Base-by-base conservation (phyloP, 1,140 invertebrate genomes). In the Meloidogyne hapla region DNA sequence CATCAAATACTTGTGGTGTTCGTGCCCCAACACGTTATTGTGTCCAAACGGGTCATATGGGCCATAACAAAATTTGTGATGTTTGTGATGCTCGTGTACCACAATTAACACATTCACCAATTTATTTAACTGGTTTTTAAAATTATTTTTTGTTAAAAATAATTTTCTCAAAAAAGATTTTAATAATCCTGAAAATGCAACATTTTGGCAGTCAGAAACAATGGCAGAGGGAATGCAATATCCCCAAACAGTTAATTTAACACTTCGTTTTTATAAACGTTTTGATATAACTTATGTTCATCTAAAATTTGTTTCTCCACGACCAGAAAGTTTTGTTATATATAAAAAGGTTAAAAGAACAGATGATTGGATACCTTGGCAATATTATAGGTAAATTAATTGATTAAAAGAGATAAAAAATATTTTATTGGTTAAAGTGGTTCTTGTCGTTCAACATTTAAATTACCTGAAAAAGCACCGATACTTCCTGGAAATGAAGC, bases 121-220 rank as follows among this genome's bases (percentile, higher is more conserved):
- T 87, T 88, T 83, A 90, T 83, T 75, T 85, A 18, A n/a, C 38
- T n/a, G 61, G 18, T 85, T 21, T 76, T 84, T 0, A 90, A 90
- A 1, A 77, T 76, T n/a, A n/a, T n/a, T 1, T 72, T 86, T 18
- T 90, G 92, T 67, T 93, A 95, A 88, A 91, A 92, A 4, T 90
- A 93, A 0, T 87, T 89, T n/a, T 94, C 91, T 86, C 89, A 98
- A 67, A 97, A 94, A 33, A 0, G 96, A 99, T 88, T 91, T 93
- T 83, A 93, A 95, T 80, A 92, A 92, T 77, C 91, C 92, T 77
- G 92, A 94, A 63, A 93, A 94, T 85, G 91, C 92, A 77, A 97
- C 96, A 0, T 98, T 94, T 94, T 99, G 96, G 96, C 95, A 98
- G 86, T 96, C 94, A 2, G 93, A 96, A 84, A 98, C 96, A 0